These are phyloP conservation scores for Synergus laeviventris DNA, from an alignment of 2,888 invertebrate species.

Conservation along the genomic window DNA sequence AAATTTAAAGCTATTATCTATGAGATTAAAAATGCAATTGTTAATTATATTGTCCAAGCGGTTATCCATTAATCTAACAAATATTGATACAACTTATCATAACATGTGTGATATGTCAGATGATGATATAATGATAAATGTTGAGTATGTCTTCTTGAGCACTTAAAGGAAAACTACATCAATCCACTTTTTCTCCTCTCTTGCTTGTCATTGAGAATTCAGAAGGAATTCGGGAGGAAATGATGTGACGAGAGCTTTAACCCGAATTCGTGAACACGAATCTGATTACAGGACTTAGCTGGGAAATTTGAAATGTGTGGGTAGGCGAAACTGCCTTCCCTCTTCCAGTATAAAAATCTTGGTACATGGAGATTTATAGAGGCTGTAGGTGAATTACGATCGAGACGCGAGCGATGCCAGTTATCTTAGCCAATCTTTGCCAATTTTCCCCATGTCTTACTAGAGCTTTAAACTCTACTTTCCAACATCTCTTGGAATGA, in stretches of 20 bases:
- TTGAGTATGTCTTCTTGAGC: neutral
- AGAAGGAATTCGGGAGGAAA: conserved; percentile 11
- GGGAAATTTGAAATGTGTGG: conserved; percentile 8
- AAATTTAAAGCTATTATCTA: neutral
- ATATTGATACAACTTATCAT: neutral
- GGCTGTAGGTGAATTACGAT: conserved; percentile 31
- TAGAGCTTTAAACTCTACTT: conserved; percentile 1
- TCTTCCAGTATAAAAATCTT: conserved; percentile 21
- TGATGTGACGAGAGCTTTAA: conserved; percentile 3
- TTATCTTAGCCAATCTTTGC: conserved; percentile 14
- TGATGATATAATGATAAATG: neutral
- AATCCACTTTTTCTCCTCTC: neutral
- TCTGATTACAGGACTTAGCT: conserved; percentile 14
- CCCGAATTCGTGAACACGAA: conserved; percentile 22
- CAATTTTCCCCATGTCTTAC: conserved; percentile 20
- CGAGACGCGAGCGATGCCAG: conserved; percentile 26
- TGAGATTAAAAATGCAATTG: neutral
- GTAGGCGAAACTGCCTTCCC: conserved; percentile 1
- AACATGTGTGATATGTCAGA: neutral
- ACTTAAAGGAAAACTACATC: neutral
- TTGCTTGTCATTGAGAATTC: conserved; percentile 16
- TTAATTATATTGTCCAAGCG: neutral
- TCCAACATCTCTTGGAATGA: conserved; percentile 14
- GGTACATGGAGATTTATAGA: conserved; percentile 37
- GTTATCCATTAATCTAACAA: neutral